Percentiles rank a stretch among this genome's conserved stretches.
phyloP scores from a whole-genome alignment of 1,140 invertebrate genomes.

The Leucophenga varia region DNA sequence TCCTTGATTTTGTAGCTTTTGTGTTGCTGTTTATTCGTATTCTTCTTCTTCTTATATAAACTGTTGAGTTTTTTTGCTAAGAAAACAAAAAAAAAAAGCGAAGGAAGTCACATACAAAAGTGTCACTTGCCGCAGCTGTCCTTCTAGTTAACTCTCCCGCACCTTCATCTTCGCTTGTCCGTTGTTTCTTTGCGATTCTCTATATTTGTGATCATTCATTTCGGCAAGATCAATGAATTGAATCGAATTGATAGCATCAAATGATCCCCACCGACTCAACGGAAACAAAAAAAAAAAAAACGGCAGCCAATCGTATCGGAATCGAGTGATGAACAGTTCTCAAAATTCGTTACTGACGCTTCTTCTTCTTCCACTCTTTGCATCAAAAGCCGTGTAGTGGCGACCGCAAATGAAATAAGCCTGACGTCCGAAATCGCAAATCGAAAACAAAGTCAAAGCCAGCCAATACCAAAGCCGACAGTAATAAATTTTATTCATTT shows the following conservation, averaged over 20 bases:
- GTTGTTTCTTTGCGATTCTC: conserved; percentile 17
- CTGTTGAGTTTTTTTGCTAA: too few relatives aligned
- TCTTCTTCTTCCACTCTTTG: too few relatives aligned
- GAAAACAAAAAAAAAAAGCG: conserved; percentile 45
- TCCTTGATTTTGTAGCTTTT: too few relatives aligned
- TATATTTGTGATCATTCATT: conserved; percentile 35
- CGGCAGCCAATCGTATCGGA: not conserved
- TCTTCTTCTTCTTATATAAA: too few relatives aligned
- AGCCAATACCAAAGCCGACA: conserved; percentile 4
- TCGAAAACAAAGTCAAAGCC: conserved; percentile 14
- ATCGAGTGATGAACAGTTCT: conserved; percentile 41
- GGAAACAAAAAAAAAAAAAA: conserved; percentile 1
- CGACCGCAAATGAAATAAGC: too few relatives aligned
- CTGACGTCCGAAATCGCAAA: not conserved
- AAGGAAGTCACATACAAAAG: conserved; percentile 45
- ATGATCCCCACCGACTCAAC: too few relatives aligned
- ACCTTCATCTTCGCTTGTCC: conserved; percentile 26
- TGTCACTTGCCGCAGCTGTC: conserved; percentile 39
- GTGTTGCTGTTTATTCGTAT: conserved; percentile 20
- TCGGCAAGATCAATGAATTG: conserved; percentile 51
- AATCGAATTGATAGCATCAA: conserved; percentile 38
- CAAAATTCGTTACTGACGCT: too few relatives aligned
- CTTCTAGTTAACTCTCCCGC: conserved; percentile 11
- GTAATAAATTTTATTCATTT: conserved; percentile 36
- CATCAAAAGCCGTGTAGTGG: not conserved